Conservation (phyloP, 2,113 vertebrate species). For the Zosterops hypoxanthus region DNA sequence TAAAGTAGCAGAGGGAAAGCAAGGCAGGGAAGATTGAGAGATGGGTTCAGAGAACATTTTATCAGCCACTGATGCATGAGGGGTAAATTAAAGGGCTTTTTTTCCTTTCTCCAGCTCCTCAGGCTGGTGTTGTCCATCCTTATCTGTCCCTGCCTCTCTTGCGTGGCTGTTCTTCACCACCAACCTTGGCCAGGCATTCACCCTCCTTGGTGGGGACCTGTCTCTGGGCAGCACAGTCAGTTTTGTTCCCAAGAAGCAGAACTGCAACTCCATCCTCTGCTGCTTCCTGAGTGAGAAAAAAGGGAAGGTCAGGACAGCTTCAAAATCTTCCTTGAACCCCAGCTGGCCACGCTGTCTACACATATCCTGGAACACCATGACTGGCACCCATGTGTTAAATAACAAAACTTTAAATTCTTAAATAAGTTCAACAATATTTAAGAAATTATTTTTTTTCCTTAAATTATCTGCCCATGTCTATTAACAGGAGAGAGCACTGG, state of each 20-base stretch:
- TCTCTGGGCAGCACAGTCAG: conserved; percentile 73
- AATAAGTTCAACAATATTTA: neutral
- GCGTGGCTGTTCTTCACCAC: neutral
- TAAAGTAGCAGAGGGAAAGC: neutral
- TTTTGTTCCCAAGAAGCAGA: conserved; percentile 93
- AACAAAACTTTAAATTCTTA: neutral
- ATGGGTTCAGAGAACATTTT: neutral
- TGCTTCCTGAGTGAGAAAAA: conserved; percentile 75
- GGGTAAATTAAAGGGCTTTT: neutral
- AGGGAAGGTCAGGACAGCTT: neutral
- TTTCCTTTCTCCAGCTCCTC: neutral
- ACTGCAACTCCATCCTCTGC: conserved; percentile 70
- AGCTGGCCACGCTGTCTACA: neutral
- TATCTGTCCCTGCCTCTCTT: accelerated
- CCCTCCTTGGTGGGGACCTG: conserved; percentile 77
- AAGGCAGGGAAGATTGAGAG: neutral
- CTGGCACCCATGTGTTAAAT: neutral
- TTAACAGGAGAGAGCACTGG: neutral
- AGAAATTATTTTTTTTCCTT: neutral
- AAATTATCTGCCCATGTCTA: neutral
- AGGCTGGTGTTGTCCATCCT: neutral
- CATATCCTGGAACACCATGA: neutral
- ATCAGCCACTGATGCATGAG: accelerated
- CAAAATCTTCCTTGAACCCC: neutral
- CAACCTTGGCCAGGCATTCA: conserved; percentile 83